A percentile compares a stretch with the other conserved stretches of the same genome.
phyloP scores from a whole-genome alignment of 2,113 vertebrate species.

The Pongo pygmaeus region DNA sequence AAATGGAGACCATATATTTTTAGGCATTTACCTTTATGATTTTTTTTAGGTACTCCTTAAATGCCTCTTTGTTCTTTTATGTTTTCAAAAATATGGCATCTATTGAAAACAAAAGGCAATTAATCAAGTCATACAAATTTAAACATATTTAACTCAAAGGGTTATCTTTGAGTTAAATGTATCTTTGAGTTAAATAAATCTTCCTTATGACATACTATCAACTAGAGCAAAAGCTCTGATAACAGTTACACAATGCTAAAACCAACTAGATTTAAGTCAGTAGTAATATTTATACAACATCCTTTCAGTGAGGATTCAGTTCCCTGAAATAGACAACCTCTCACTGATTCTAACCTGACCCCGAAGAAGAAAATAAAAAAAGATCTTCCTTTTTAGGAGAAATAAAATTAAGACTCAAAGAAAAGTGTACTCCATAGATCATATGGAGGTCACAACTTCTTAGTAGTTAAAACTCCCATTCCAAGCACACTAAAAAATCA shows the following conservation, averaged over 20 bases:
- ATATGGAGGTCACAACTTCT: neutral
- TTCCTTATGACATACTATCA: neutral
- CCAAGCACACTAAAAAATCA: neutral
- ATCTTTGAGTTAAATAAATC: neutral
- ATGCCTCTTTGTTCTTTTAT: neutral
- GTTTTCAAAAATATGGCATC: constrained; percentile 5
- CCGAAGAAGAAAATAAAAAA: neutral
- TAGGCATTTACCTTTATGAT: neutral
- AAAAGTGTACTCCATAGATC: neutral
- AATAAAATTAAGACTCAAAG: neutral
- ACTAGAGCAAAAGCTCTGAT: neutral
- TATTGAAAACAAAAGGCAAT: constrained; percentile 49
- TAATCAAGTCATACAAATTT: neutral
- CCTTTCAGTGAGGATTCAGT: neutral
- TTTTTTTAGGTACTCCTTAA: constrained; percentile 23
- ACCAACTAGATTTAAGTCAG: neutral
- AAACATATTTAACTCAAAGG: neutral
- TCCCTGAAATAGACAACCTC: neutral
- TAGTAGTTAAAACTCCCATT: neutral
- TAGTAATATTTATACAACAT: neutral
- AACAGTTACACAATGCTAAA: neutral
- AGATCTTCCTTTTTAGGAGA: neutral
- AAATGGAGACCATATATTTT: neutral
- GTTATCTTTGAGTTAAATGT: too few species aligned
- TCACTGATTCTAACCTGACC: neutral